Base-by-base conservation (phyloP, 2,113 vertebrate genomes). In the Sinocyclocheilus anshuiensis region DNA sequence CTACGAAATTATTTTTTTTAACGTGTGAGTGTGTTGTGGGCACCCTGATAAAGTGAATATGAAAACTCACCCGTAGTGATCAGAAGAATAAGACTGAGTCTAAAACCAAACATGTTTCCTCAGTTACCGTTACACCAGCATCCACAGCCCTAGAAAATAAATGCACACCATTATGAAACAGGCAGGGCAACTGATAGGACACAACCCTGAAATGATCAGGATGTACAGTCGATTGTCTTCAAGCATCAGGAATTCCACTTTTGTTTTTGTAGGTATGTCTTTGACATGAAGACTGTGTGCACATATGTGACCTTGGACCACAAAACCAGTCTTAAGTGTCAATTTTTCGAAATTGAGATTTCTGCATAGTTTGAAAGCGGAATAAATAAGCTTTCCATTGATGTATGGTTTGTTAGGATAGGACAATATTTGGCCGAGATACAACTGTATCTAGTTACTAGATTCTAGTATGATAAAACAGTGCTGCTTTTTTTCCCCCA, bases 61-160 rank as follows among this genome's bases (percentile, higher is more conserved):
- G 26, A 45, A 11, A 45, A 85, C 86, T 89, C 18, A 89, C 88
- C 86, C 8, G 1, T 48, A 8, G 57, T 53, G 42, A 85, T 20
- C 22, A 89, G 50, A 67, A 87, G 78, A 75, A 87, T 36, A 75
- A 83, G 12, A 15, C 39, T 20, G 0, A 83, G 13, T 11, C 6
- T 77, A 4, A 85, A 83, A 3, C 29, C 18, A 50, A 72, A 42
- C 86, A 89, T 89, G 74, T 29, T 75, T 33, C 36, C 67, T 81
- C 71, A 67, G 65, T 42, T 11, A 18, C 6, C 2, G 20, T 55
- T 71, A 86, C 53, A 48, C 29, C 63, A 83, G 55, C 67, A 20
- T 57, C 72, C 16, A 59, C 48, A 84, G 26, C 36, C 59, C 76
- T n/a, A 48, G 29, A 33, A 36, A 53, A 24, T 55, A 63, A 50